Conservation (phyloP, 2,888 invertebrate species). For the Zhuqinia jingwanae region DNA sequence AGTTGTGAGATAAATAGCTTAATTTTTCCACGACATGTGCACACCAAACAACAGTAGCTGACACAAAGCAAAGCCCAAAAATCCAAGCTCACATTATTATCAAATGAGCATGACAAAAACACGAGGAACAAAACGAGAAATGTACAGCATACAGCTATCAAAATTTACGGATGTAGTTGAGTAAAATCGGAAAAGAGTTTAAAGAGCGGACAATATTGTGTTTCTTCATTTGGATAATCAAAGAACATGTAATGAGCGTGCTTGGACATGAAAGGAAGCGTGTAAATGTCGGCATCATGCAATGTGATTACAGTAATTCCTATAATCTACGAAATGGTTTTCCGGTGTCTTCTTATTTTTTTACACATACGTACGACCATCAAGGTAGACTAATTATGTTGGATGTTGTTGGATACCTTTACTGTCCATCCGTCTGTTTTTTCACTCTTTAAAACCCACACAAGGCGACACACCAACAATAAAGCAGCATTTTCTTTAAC, state of each 20-base stretch:
- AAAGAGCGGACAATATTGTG: conserved; percentile 40
- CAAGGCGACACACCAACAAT: conserved; percentile 4
- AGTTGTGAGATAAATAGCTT: no score
- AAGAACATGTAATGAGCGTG: conserved; percentile 60
- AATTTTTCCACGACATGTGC: no score
- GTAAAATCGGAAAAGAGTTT: neutral
- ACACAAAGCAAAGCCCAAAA: no score
- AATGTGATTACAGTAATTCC: conserved; percentile 62
- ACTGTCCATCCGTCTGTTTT: conserved; percentile 47
- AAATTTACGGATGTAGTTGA: neutral
- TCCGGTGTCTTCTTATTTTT: conserved; percentile 50
- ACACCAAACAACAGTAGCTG: no score
- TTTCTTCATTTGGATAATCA: conserved; percentile 57
- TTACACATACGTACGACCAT: neutral
- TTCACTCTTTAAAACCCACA: conserved; percentile 41
- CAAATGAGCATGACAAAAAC: no score
- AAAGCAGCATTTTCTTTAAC: neutral
- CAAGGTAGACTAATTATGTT: conserved; percentile 54
- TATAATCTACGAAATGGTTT: conserved; percentile 63
- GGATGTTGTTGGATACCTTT: conserved; percentile 35
- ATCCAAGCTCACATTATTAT: no score
- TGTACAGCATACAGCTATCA: neutral
- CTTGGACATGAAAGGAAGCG: conserved; percentile 69
- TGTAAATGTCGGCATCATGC: conserved; percentile 68
- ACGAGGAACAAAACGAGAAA: no score